Conservation (phyloP, 2,888 invertebrate genomes). For the Meiosimyza platycephala region DNA sequence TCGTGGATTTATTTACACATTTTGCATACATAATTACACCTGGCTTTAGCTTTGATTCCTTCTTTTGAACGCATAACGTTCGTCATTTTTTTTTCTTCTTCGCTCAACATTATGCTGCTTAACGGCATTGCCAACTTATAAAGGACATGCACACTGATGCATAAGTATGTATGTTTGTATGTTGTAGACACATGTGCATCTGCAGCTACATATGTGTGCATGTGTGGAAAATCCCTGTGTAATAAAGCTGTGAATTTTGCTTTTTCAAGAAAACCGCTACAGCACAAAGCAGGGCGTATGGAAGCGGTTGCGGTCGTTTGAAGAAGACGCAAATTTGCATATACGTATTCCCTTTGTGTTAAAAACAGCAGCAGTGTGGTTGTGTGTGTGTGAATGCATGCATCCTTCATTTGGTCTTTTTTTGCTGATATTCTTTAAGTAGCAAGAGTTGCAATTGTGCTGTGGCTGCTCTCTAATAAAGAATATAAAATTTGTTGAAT, state of each 20-base stretch:
- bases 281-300: background rate
- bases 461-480: background rate
- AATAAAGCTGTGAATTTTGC: slow-evolving; percentile 33
- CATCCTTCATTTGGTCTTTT: background rate
- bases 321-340: slow-evolving; percentile 29
- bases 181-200: background rate
- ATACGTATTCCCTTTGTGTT: slow-evolving; percentile 30
- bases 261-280: slow-evolving; percentile 27
- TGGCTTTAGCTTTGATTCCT: slow-evolving; percentile 33
- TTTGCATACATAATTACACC: slow-evolving; percentile 42
- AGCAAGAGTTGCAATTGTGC: slow-evolving; percentile 38
- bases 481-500: slow-evolving; percentile 28
- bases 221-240: slow-evolving; percentile 7
- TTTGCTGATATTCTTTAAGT: slow-evolving; percentile 31
- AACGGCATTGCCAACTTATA: slow-evolving; percentile 1
- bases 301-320: slow-evolving; percentile 16
- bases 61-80: background rate
- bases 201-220: background rate
- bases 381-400: slow-evolving; percentile 4
- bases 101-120: background rate
- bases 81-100: background rate
- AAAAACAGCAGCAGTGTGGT: background rate
- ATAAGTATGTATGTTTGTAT: background rate
- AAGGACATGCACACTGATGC: background rate
- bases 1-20: slow-evolving; percentile 39